Conservation (phyloP, 1,140 invertebrate species). For the Chymomyza costata region DNA sequence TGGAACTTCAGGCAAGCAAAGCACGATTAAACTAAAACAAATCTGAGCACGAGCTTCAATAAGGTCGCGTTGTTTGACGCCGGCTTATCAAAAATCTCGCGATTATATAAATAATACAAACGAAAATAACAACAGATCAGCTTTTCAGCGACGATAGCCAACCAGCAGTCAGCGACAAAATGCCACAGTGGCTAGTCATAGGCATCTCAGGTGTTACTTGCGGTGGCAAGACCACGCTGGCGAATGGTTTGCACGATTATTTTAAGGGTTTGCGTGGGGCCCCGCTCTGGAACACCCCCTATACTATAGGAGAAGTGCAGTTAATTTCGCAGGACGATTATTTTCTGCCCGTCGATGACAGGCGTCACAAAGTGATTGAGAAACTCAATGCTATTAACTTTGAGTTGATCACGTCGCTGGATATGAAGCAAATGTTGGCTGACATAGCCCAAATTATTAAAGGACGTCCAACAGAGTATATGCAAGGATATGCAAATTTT, state of each 20-base stretch:
- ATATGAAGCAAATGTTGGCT: constrained; percentile 83
- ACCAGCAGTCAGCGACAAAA: constrained; percentile 44
- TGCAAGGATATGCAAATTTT: constrained; percentile 46
- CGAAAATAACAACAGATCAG: background rate
- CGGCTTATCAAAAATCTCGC: constrained; percentile 1
- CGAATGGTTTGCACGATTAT: constrained; percentile 77
- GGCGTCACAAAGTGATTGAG: constrained; percentile 80
- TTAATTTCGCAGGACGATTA: constrained; percentile 86
- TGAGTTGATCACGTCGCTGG: constrained; percentile 83
- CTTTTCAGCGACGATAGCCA: background rate
- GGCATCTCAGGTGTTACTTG: constrained; percentile 87
- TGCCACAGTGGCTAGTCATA: constrained; percentile 81
- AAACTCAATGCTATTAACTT: constrained; percentile 86
- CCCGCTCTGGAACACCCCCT: constrained; percentile 55
- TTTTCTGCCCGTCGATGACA: constrained; percentile 82
- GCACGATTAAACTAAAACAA: constrained; percentile 23
- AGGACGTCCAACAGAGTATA: constrained; percentile 32
- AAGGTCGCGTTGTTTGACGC: too few relatives aligned
- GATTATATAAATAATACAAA: background rate
- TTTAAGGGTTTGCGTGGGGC: constrained; percentile 64
- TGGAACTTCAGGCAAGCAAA: constrained; percentile 57
- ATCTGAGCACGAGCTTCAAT: constrained; percentile 5
- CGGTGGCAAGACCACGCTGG: constrained; percentile 87
- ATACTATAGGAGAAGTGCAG: constrained; percentile 76
- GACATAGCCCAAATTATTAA: constrained; percentile 62